phyloP scores from a whole-genome alignment of 2,113 vertebrate genomes.

The Psittacara wagleri region DNA sequence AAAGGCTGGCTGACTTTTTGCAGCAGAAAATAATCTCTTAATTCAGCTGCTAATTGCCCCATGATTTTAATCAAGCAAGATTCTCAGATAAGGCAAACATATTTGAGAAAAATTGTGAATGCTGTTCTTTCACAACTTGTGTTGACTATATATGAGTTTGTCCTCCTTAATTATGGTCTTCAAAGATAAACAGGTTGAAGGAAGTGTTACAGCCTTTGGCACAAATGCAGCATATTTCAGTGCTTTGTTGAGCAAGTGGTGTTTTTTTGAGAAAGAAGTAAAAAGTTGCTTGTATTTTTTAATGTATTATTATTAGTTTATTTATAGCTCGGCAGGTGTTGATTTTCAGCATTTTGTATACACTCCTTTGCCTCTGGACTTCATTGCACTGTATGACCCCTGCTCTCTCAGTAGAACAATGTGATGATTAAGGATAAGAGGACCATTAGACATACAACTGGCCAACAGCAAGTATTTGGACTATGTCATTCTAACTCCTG shows the following conservation, averaged over 20 bases:
- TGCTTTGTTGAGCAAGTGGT: background rate
- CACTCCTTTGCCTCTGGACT: background rate
- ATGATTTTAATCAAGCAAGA: conserved; percentile 32
- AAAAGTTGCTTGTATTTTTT: background rate
- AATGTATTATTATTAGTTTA: background rate
- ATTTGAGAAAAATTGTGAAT: conserved; percentile 34
- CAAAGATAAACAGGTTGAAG: conserved; percentile 41
- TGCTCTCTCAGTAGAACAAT: background rate
- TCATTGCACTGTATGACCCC: background rate
- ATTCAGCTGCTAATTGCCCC: conserved; percentile 25
- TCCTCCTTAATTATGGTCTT: conserved; percentile 44
- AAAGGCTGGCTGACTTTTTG: background rate
- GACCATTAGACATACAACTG: background rate
- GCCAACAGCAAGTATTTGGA: background rate
- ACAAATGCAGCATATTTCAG: conserved; percentile 16
- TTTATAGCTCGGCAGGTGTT: background rate
- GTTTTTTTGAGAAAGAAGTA: background rate
- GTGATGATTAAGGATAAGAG: background rate
- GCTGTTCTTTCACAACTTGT: conserved; percentile 21
- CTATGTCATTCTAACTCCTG: background rate
- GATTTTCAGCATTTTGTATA: background rate
- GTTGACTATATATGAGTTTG: conserved; percentile 47
- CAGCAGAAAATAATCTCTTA: conserved; percentile 28
- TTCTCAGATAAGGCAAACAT: conserved; percentile 22
- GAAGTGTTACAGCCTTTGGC: conserved; percentile 22